phyloP scores from a whole-genome alignment of 2,113 vertebrate species.

The Vanacampus margaritifer region DNA sequence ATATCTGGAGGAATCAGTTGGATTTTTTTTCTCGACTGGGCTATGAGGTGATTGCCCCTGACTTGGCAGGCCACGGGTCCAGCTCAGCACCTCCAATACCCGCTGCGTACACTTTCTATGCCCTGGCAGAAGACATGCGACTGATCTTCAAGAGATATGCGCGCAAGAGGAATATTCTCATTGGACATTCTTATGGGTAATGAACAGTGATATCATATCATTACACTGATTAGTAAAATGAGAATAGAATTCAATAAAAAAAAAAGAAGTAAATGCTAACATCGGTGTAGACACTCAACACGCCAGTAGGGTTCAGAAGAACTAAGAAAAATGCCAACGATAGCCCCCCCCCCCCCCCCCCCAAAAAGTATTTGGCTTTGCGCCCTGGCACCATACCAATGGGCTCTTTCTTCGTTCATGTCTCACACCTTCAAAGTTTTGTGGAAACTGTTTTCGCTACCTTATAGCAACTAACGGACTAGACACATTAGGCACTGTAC shows the following conservation, averaged over 20 bases:
- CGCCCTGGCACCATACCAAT: no score
- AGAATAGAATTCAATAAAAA: background rate
- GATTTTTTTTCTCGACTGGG: constrained; percentile 88
- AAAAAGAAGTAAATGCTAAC: no score
- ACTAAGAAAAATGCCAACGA: no score
- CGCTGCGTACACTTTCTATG: constrained; percentile 93
- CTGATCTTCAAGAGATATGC: constrained; percentile 89
- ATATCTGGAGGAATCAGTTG: constrained; percentile 94
- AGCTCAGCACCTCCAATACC: constrained; percentile 86
- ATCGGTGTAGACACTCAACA: no score
- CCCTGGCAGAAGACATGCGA: constrained; percentile 89
- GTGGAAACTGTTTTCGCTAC: no score
- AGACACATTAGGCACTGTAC: no score
- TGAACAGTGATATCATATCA: constrained; percentile 6
- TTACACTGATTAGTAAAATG: background rate
- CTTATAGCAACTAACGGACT: no score
- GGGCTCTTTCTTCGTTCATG: no score
- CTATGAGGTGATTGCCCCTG: constrained; percentile 90
- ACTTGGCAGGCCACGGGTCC: constrained; percentile 86
- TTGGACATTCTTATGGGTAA: constrained; percentile 94
- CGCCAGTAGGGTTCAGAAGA: no score
- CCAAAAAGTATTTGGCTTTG: no score
- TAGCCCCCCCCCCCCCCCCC: no score
- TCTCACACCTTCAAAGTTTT: no score
- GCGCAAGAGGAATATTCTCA: constrained; percentile 86